Conservation (phyloP, 2,113 vertebrate species). For the Grammomys surdaster region DNA sequence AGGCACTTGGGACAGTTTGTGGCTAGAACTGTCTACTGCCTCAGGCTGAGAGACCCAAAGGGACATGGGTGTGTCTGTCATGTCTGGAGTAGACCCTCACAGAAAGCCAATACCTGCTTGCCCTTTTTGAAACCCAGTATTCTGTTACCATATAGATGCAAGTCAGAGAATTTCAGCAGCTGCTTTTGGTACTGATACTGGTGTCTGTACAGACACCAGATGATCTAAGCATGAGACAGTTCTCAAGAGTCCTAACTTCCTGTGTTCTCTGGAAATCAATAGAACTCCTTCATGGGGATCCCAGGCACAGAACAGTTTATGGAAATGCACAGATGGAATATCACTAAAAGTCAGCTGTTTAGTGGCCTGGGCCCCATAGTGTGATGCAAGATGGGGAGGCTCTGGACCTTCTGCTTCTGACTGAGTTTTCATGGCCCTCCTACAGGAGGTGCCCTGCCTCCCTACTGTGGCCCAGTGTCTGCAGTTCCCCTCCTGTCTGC, state of each 20-base stretch:
- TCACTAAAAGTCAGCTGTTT: neutral
- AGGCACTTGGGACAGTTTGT: neutral
- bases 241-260: neutral
- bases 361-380: neutral
- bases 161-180: accelerated
- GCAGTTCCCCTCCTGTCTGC: neutral
- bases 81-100: neutral
- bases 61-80: neutral
- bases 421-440: neutral
- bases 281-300: neutral
- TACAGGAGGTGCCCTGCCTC: neutral
- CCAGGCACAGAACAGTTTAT: accelerated
- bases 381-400: neutral
- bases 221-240: neutral
- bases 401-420: neutral
- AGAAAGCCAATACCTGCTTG: accelerated
- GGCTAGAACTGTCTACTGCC: neutral
- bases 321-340: accelerated
- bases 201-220: neutral
- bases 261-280: neutral
- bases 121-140: accelerated
- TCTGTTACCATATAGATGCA: accelerated
- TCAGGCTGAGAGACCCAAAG: neutral
- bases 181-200: neutral
- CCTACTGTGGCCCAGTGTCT: neutral